A percentile compares a stretch with the other conserved stretches of the same genome.
Conservation (phyloP, 1,140 invertebrate species). For the Bombus vancouverensis region DNA sequence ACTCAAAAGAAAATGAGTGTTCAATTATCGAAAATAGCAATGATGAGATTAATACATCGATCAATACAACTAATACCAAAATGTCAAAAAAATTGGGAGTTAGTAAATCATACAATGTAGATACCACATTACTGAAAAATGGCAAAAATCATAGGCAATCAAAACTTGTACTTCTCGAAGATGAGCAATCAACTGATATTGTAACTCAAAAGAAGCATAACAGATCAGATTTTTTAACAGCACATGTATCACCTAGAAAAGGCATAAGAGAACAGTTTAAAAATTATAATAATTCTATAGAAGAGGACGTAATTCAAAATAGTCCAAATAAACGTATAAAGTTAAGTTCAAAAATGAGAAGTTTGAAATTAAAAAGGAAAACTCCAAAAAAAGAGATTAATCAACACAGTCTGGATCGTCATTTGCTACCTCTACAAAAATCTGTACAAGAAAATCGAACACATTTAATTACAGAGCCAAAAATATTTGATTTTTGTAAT, state of each 20-base stretch:
- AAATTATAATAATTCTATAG: not conserved
- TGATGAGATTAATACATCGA: constrained; percentile 19
- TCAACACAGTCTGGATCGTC: not conserved
- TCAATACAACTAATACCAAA: constrained; percentile 27
- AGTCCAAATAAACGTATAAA: constrained; percentile 45
- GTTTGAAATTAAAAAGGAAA: constrained; percentile 35
- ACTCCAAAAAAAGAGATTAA: not conserved
- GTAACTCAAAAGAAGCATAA: not conserved
- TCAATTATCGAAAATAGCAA: constrained; percentile 30
- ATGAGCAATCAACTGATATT: constrained; percentile 35
- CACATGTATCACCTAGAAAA: not conserved
- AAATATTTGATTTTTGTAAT: not conserved
- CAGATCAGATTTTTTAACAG: not conserved
- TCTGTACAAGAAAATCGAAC: not conserved
- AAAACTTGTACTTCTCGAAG: constrained; percentile 60
- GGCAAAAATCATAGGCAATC: constrained; percentile 71
- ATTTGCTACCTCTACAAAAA: not conserved
- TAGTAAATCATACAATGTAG: constrained; percentile 57
- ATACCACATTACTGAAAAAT: constrained; percentile 52
- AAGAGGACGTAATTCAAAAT: constrained; percentile 53
- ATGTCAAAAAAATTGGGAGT: constrained; percentile 56
- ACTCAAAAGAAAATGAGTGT: constrained; percentile 41
- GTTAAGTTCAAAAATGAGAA: constrained; percentile 4
- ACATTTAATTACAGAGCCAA: not conserved
- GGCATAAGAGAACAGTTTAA: not conserved